phyloP scores from a whole-genome alignment of 2,797 vertebrate species.

The Anomalospiza imberbis region DNA sequence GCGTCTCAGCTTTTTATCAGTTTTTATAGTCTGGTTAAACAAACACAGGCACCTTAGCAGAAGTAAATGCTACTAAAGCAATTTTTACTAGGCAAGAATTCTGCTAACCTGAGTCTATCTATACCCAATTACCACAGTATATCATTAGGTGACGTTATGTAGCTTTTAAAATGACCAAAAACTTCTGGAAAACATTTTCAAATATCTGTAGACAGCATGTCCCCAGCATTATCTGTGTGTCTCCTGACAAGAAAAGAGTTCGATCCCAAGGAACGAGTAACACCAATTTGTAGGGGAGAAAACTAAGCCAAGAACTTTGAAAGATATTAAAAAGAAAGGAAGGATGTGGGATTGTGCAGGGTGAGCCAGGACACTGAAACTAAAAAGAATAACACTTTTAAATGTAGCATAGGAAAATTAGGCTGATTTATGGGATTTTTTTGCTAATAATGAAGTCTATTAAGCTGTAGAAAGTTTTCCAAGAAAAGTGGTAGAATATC shows the following conservation, averaged over 20 bases:
- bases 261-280: not conserved
- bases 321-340: conserved; percentile 5
- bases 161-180: not conserved
- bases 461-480: conserved; percentile 28
- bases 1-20: not conserved
- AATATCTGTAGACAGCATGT: not conserved
- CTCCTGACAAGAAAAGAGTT: not conserved
- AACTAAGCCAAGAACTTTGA: not conserved
- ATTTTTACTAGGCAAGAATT: not conserved
- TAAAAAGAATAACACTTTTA: conserved; percentile 22
- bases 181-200: not conserved
- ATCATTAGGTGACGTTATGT: not conserved
- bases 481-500: conserved; percentile 43
- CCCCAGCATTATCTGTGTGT: not conserved
- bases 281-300: not conserved
- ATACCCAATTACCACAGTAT: not conserved
- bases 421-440: conserved; percentile 7
- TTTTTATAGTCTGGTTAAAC: not conserved
- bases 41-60: not conserved
- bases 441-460: conserved; percentile 22
- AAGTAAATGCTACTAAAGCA: not conserved
- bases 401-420: conserved; percentile 46
- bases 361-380: not conserved
- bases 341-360: not conserved
- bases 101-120: not conserved